Evolutionary conservation across 2,797 vertebrate genomes (phyloP).

Genomic region (Chromis chromis): DNA sequence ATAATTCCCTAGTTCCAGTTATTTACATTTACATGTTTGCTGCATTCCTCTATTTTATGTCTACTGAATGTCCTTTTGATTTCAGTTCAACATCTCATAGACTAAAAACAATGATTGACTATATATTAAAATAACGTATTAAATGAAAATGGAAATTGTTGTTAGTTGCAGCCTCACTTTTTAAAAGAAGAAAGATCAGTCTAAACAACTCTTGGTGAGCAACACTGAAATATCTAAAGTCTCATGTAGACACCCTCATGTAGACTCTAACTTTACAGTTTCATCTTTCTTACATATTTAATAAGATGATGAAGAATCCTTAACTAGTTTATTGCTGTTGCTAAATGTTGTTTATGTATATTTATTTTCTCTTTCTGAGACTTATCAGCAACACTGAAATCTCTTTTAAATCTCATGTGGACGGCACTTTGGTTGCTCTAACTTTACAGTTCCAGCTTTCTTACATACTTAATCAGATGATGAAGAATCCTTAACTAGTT

Average conservation of each 20-base stretch:
- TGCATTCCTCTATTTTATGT: neutral
- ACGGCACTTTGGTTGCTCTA: neutral
- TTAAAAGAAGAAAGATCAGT: neutral
- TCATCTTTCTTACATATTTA: conserved; percentile 5
- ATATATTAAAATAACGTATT: neutral
- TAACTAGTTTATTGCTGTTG: conserved; percentile 17
- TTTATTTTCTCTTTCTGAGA: conserved; percentile 27
- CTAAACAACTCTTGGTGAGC: neutral
- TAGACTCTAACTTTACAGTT: conserved; percentile 11
- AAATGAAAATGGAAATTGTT: neutral
- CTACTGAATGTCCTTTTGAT: neutral
- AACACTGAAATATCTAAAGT: neutral
- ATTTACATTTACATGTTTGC: neutral
- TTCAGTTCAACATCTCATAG: neutral
- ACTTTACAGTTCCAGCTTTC: conserved; percentile 15
- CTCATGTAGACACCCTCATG: neutral
- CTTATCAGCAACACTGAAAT: conserved; percentile 8
- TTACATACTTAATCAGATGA: conserved; percentile 15
- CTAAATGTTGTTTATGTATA: conserved; percentile 14
- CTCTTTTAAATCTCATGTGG: conserved; percentile 9
- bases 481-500: conserved; percentile 26
- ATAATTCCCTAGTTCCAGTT: neutral
- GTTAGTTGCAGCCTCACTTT: neutral
- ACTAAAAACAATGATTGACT: neutral
- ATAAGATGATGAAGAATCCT: conserved; percentile 28